Evolutionary conservation across 2,888 invertebrate genomes (phyloP).

Genomic region (Malthinus flaveolus): DNA sequence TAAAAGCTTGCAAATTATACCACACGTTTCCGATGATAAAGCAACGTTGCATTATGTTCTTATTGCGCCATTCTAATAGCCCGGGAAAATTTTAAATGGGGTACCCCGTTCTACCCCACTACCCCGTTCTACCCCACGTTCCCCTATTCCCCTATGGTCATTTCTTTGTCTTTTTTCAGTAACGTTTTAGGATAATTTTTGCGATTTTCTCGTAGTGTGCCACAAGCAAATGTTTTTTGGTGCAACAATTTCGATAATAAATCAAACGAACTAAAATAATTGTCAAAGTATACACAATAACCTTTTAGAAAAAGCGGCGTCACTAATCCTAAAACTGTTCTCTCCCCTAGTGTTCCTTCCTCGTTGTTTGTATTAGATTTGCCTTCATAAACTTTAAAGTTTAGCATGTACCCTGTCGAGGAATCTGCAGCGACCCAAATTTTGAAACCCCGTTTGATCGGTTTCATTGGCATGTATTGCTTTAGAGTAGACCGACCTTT

Average conservation of each 20-base stretch:
- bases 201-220: constrained; percentile 30
- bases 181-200: constrained; percentile 37
- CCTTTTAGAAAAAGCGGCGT: constrained; percentile 31
- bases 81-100: too few species aligned
- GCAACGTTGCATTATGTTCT: too few species aligned
- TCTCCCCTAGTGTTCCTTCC: constrained; percentile 34
- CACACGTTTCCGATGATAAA: too few species aligned
- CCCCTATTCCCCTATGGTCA: constrained; percentile 30
- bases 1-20: neutral
- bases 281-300: constrained; percentile 24
- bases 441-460: constrained; percentile 32
- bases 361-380: constrained; percentile 20
- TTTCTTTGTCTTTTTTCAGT: constrained; percentile 35
- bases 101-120: neutral
- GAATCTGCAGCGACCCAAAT: constrained; percentile 34
- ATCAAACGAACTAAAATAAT: constrained; percentile 34
- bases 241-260: constrained; percentile 33
- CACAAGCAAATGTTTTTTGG: constrained; percentile 38
- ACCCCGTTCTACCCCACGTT: neutral
- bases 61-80: too few species aligned
- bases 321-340: constrained; percentile 35
- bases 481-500: neutral
- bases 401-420: constrained; percentile 29
- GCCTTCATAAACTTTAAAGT: constrained; percentile 35
- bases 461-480: neutral